These are phyloP conservation scores for Ciconia stormi DNA, from an alignment of 2,113 vertebrate genomes.

Conservation along the genomic window DNA sequence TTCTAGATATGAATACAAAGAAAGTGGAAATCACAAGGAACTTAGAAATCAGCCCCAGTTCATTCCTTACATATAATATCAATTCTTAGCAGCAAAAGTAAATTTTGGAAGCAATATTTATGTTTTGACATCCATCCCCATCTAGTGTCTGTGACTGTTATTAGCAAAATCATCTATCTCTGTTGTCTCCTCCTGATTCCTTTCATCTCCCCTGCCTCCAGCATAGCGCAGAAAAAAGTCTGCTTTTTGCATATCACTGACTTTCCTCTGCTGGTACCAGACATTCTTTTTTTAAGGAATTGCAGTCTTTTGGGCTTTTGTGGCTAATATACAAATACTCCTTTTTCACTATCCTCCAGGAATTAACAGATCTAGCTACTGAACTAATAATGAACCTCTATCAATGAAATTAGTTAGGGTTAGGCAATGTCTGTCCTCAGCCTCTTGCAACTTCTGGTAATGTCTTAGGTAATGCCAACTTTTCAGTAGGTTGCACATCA, in stretches of 20 bases:
- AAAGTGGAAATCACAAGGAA: neutral
- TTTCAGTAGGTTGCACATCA: neutral
- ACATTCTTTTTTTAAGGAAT: neutral
- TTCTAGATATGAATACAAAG: neutral
- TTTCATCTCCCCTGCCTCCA: neutral
- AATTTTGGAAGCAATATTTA: neutral
- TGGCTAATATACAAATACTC: neutral
- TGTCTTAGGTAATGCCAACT: neutral
- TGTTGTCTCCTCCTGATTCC: neutral
- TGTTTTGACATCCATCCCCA: neutral
- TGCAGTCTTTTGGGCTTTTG: neutral
- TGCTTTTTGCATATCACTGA: neutral
- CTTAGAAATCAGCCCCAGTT: neutral
- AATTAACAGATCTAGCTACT: neutral
- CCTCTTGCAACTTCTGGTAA: neutral
- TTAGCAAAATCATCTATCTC: neutral
- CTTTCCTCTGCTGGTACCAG: neutral
- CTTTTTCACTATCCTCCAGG: neutral
- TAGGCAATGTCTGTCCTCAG: neutral
- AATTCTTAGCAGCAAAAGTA: neutral
- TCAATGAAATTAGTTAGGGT: neutral
- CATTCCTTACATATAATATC: neutral
- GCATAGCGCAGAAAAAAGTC: accelerated
- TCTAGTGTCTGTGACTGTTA: neutral
- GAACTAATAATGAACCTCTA: neutral